Base-by-base conservation (phyloP, 2,797 vertebrate species). In the Urophycis tenuis region DNA sequence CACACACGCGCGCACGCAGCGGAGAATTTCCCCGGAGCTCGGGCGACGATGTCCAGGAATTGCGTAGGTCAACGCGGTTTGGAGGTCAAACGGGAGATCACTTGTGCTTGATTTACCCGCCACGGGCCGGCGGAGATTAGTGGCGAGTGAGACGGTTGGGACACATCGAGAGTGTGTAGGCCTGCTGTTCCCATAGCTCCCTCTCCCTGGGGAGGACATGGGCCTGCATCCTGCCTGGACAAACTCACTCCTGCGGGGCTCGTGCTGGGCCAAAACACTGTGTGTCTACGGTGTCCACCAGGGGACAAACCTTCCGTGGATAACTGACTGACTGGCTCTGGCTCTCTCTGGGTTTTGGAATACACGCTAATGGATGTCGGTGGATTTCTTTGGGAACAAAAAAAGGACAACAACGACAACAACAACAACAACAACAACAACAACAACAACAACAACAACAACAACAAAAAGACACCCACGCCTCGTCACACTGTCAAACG, bases 101-200 rank as follows among this genome's bases (percentile, higher is more conserved):
- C 81, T 79, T 78, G 79, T 71, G 80, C 81, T 85, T 74, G 6
- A 86, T 89, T 85, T 86, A 81, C 82, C 86, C 86, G 88, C 90
- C 81, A 80, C 79, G 84, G 85, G 82, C 45, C n/a, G 75, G 84
- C 79, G 88, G 86, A 88, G 81, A 80, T 83, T 33, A 74, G 53
- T 69, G 34, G n/a, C 84, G 82, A 82, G 77, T 77, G 87, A 85
- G 82, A 82, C 78, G 75, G 87, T 89, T 85, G 89, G 84, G 80
- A 80, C 80, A 85, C 78, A 76, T 81, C 83, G 82, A 82, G 4
- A 53, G 45, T 8, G n/a, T n/a, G 25, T 60, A 25, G 53, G 53
- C 22, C 53, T 60, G 53, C 53, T 60, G 19, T 60, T n/a, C n/a
- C 8, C 53, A 60, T 60, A 25, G 53, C 3, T 22, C n/a, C n/a